Percentiles rank a stretch among this genome's conserved stretches.
These are phyloP conservation scores for Tautogolabrus adspersus DNA, from an alignment of 2,113 vertebrate species.

Conservation along the genomic window DNA sequence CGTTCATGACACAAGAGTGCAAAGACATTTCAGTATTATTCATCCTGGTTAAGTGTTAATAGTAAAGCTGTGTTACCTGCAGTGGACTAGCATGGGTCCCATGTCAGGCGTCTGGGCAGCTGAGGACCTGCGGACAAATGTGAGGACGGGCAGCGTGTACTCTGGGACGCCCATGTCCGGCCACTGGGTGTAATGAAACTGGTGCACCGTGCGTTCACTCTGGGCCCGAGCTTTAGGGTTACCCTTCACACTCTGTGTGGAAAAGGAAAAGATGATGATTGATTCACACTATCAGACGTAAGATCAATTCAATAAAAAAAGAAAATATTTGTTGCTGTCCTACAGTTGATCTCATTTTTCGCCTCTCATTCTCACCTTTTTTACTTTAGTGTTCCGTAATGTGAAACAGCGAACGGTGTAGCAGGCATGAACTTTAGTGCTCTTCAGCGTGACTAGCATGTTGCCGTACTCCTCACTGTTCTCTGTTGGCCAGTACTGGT, in stretches of 20 bases:
- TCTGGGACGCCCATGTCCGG: conserved; percentile 96
- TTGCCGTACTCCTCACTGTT: conserved; percentile 94
- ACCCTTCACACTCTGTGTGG: conserved; percentile 87
- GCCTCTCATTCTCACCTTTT: conserved; percentile 84
- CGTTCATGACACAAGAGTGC: background rate
- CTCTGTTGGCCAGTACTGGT: conserved; percentile 96
- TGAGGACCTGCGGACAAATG: conserved; percentile 92
- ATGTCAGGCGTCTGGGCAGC: conserved; percentile 86
- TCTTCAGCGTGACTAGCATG: conserved; percentile 92
- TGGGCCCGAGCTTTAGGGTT: conserved; percentile 88
- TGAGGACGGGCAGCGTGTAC: conserved; percentile 93
- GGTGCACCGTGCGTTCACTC: conserved; percentile 89
- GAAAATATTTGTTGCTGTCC: background rate
- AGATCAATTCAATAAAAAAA: background rate
- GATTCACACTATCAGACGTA: too few species aligned
- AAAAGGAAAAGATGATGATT: background rate
- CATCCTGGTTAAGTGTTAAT: background rate
- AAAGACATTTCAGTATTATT: background rate
- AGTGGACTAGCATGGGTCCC: conserved; percentile 94
- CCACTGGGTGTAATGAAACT: conserved; percentile 98
- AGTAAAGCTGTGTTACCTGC: conserved; percentile 85
- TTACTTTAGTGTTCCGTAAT: conserved; percentile 90
- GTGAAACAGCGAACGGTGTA: conserved; percentile 92
- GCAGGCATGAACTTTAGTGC: conserved; percentile 92
- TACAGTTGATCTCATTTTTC: too few species aligned